These are phyloP conservation scores for Liparis tanakae DNA, from an alignment of 2,797 vertebrate genomes.

Conservation along the genomic window DNA sequence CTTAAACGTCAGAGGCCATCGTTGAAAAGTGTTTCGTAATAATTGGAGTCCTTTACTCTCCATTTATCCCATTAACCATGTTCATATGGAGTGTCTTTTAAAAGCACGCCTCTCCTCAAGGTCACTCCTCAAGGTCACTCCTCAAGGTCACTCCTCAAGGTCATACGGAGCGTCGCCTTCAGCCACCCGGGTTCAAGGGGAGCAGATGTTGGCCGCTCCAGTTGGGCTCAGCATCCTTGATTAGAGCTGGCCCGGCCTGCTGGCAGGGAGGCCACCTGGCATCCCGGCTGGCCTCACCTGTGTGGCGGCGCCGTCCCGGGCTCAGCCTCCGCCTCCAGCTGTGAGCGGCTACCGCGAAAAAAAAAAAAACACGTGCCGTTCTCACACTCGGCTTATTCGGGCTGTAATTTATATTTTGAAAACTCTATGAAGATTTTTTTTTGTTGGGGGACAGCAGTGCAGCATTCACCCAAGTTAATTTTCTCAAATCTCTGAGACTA, in stretches of 20 bases:
- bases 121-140: conserved; percentile 84
- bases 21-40: conserved; percentile 66
- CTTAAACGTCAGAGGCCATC: conserved; percentile 62
- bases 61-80: conserved; percentile 73
- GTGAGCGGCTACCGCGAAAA: conserved; percentile 43
- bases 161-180: conserved; percentile 71
- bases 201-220: conserved; percentile 86
- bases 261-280: conserved; percentile 82
- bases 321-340: conserved; percentile 58
- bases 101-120: conserved; percentile 75
- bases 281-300: conserved; percentile 81
- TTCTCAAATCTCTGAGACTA: conserved; percentile 88
- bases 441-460: conserved; percentile 48
- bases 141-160: conserved; percentile 77
- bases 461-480: conserved; percentile 84
- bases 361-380: conserved; percentile 40
- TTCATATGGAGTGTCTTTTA: conserved; percentile 63
- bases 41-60: conserved; percentile 60
- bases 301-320: conserved; percentile 65
- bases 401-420: conserved; percentile 74
- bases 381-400: conserved; percentile 27
- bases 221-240: conserved; percentile 83
- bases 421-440: conserved; percentile 75
- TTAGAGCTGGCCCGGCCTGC: conserved; percentile 79
- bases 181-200: conserved; percentile 77